Evolutionary conservation across 1,140 invertebrate genomes (phyloP).

Genomic region (Popillia japonica): DNA sequence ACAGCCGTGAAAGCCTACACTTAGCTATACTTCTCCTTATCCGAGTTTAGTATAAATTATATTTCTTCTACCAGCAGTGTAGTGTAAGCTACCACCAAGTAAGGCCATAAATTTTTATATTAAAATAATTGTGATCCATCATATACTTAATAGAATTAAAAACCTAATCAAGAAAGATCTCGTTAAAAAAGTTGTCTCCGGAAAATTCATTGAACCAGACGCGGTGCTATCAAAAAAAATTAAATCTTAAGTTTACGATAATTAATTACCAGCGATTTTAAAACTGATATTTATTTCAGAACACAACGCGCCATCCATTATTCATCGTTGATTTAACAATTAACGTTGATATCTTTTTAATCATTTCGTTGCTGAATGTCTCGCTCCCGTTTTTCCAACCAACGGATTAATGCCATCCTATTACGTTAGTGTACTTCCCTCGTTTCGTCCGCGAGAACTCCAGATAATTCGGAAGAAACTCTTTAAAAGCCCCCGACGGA

Average conservation of each 20-base stretch:
- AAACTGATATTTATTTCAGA: not conserved
- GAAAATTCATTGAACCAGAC: too few relatives aligned
- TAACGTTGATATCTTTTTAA: constrained; percentile 16
- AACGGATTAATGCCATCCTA: not conserved
- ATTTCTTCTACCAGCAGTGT: too few relatives aligned
- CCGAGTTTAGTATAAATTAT: too few relatives aligned
- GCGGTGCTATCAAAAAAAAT: too few relatives aligned
- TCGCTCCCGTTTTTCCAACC: not conserved
- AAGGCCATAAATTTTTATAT: too few relatives aligned
- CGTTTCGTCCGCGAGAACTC: not conserved
- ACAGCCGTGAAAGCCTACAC: too few relatives aligned
- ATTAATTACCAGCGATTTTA: not conserved
- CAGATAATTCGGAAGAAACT: constrained; percentile 21
- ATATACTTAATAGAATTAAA: too few relatives aligned
- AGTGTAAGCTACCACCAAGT: too few relatives aligned
- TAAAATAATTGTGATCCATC: too few relatives aligned
- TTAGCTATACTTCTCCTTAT: too few relatives aligned
- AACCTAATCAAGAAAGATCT: too few relatives aligned
- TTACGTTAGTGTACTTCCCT: not conserved
- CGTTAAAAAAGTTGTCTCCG: too few relatives aligned
- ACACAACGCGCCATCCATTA: not conserved
- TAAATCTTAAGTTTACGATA: not conserved
- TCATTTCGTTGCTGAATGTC: not conserved
- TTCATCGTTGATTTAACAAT: not conserved
- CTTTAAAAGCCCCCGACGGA: constrained; percentile 8